A percentile compares a stretch with the other conserved stretches of the same genome.
Evolutionary conservation across 2,888 invertebrate species (phyloP).

Genomic region (Epirrhoe alternata): DNA sequence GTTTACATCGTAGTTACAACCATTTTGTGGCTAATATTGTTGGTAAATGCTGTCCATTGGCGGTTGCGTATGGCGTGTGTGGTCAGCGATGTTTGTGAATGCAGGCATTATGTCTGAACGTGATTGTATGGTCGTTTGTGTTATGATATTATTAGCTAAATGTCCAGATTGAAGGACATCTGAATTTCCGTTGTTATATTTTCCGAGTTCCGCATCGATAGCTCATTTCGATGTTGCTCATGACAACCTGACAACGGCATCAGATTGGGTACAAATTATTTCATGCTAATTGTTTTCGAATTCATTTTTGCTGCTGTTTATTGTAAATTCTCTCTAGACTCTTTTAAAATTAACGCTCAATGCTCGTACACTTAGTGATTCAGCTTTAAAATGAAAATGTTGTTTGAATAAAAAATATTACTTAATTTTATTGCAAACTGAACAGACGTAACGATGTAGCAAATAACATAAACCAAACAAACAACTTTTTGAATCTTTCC

Average conservation of each 20-base stretch:
- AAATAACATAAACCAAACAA: background rate
- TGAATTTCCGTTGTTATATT: conserved; percentile 10
- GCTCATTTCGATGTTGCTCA: background rate
- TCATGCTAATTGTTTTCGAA: too few species aligned
- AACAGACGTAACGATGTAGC: background rate
- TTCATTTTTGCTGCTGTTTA: too few species aligned
- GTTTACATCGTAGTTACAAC: conserved; percentile 54
- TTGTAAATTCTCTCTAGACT: background rate
- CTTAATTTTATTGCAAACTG: background rate
- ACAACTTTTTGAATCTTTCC: background rate
- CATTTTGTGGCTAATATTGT: conserved; percentile 50
- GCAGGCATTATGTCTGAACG: conserved; percentile 12
- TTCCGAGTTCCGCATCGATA: background rate
- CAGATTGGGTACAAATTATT: background rate
- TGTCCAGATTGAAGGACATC: conserved; percentile 11
- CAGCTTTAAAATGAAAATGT: too few species aligned
- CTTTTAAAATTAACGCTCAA: background rate
- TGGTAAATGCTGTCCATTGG: conserved; percentile 36
- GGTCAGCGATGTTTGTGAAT: conserved; percentile 21
- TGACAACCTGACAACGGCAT: background rate
- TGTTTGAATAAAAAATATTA: too few species aligned
- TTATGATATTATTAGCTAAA: conserved; percentile 12
- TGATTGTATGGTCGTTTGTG: conserved; percentile 2
- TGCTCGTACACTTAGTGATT: too few species aligned
- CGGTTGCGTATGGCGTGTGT: conserved; percentile 26